phyloP scores from a whole-genome alignment of 2,797 vertebrate species.

The Microctenopoma stevenorrisi region DNA sequence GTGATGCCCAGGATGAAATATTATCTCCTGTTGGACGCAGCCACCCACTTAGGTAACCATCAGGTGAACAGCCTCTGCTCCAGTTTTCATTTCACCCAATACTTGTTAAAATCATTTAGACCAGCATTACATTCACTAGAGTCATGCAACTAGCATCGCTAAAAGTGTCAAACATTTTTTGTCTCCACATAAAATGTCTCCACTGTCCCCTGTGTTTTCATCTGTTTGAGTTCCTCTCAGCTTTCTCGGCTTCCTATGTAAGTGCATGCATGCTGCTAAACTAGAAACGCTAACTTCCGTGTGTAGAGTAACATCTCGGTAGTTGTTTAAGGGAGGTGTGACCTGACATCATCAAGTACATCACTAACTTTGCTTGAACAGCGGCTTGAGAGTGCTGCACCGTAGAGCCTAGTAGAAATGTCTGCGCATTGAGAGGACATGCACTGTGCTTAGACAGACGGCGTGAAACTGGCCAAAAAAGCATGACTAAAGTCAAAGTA shows the following conservation, averaged over 20 bases:
- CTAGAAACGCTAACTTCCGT: too few relatives aligned
- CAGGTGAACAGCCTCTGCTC: slow-evolving; percentile 44
- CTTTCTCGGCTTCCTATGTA: background rate
- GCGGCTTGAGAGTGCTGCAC: too few relatives aligned
- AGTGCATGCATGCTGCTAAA: too few relatives aligned
- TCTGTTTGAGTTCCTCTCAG: background rate
- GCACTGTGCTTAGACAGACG: too few relatives aligned
- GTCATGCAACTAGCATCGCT: background rate
- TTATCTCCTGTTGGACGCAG: slow-evolving; percentile 58
- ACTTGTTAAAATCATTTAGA: background rate
- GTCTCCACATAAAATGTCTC: background rate
- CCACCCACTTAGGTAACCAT: slow-evolving; percentile 64
- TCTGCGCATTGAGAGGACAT: too few relatives aligned
- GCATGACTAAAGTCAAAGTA: too few relatives aligned
- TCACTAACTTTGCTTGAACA: too few relatives aligned
- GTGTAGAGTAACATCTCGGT: too few relatives aligned
- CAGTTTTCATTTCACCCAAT: background rate
- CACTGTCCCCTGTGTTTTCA: background rate
- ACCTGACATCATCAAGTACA: too few relatives aligned
- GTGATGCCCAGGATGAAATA: slow-evolving; percentile 69
- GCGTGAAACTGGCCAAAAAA: too few relatives aligned
- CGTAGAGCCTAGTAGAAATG: too few relatives aligned
- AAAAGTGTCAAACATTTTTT: background rate
- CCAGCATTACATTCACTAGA: background rate
- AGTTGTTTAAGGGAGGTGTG: too few relatives aligned